These are phyloP conservation scores for Aphelinus certus DNA, from an alignment of 1,140 invertebrate species.

Conservation along the genomic window DNA sequence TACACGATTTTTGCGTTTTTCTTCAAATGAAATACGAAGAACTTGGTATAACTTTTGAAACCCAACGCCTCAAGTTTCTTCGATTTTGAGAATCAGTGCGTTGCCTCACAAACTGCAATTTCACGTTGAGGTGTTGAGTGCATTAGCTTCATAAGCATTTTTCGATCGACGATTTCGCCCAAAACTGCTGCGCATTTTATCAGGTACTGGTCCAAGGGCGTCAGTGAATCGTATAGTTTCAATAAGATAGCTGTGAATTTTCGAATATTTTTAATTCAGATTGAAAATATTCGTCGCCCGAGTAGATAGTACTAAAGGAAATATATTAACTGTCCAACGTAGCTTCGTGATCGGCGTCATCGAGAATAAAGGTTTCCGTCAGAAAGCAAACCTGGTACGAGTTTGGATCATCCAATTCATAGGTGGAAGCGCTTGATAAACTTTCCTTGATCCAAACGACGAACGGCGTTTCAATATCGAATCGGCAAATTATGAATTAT, in stretches of 20 bases:
- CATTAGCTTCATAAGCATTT: constrained; percentile 68
- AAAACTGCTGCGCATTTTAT: constrained; percentile 71
- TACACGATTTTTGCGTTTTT: neutral
- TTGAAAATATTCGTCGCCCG: no score
- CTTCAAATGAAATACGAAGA: constrained; percentile 12
- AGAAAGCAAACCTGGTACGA: constrained; percentile 49
- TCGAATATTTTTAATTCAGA: no score
- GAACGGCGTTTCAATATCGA: neutral
- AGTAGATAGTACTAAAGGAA: constrained; percentile 5
- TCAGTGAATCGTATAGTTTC: constrained; percentile 70
- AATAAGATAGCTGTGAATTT: constrained; percentile 66
- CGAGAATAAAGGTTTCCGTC: constrained; percentile 45
- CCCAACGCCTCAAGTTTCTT: no score
- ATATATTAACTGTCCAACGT: constrained; percentile 57
- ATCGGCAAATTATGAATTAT: no score
- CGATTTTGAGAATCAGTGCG: no score
- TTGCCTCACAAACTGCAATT: constrained; percentile 61
- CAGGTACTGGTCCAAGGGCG: constrained; percentile 69
- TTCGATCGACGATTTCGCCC: constrained; percentile 68
- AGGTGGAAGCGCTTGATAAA: constrained; percentile 1
- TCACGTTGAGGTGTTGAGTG: constrained; percentile 59
- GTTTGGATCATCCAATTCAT: neutral
- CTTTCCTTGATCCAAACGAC: constrained; percentile 36
- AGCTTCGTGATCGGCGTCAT: constrained; percentile 55
- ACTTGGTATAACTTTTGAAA: neutral